Evolutionary conservation across 2,113 vertebrate genomes (phyloP), one percentile per base, ranked within the genome.

Genomic region (Hippocampus guttulatus): DNA sequence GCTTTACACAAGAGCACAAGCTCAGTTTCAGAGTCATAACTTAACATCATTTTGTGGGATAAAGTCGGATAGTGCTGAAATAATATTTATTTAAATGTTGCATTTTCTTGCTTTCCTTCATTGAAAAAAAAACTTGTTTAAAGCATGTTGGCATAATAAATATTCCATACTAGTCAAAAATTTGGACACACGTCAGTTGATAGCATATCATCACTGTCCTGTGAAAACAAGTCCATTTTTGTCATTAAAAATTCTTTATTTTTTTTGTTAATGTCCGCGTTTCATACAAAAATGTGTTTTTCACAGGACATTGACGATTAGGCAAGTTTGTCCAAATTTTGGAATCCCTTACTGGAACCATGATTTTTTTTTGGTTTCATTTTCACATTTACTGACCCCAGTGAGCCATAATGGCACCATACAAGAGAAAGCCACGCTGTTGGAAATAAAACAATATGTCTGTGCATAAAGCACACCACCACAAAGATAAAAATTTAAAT

Each of bases 31-130:
- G 3, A 64, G 10, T 51, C 41, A 64, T 10, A 30, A 70, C 74
- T 70, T 75, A 67, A 68, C 51, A 70, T 67, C 16, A 70, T 68
- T 68, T 40, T 65, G 33, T 27, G 58, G 62, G 41, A 58, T 38
- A 40, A 16, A 38, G 6, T 33, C 7, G 67, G 9, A 14, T 23
- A 71, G 33, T n/a, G 2, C 60, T 57, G 20, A 15, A 1, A 27
- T 25, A 33, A 61, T 61, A 61, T 8, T 33, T 61, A 58, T 25
- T 58, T 58, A 27, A 58, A 58, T 58, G n/a, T n/a, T 14, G 41
- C 25, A 75, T 70, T 63, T 12, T 0, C 3, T 33, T 16, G 10
- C 10, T 68, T 43, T 45, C 41, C 63, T 60, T 30, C 1, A 38
- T 38, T 38, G 5, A 18, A 30, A 72, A 12, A 54, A 38, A 67